Conservation (phyloP, 2,113 vertebrate genomes). For the mouse (Mus musculus) region DNA sequence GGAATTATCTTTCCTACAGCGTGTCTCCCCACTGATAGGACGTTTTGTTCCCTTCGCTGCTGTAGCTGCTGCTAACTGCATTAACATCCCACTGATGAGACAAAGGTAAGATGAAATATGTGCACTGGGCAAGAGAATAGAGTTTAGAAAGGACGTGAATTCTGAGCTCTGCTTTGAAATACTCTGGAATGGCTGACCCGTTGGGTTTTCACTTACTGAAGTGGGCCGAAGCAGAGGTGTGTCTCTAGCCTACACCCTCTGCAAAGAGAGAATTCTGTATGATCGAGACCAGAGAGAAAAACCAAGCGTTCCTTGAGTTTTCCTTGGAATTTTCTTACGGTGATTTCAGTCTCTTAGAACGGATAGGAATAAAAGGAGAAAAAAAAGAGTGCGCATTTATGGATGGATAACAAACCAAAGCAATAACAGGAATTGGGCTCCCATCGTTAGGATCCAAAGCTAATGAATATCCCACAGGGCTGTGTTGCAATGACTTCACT, state of each 20-base stretch:
- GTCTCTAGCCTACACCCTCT: neutral
- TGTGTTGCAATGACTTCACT: fast-evolving
- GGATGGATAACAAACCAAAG: neutral
- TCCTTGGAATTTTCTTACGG: neutral
- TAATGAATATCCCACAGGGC: neutral
- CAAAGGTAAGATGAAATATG: slow-evolving; percentile 90
- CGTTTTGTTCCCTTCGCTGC: slow-evolving; percentile 99
- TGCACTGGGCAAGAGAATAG: fast-evolving
- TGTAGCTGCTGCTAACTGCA: slow-evolving; percentile 99
- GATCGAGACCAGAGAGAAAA: neutral
- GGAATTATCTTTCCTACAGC: slow-evolving; percentile 84
- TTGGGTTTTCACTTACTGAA: neutral
- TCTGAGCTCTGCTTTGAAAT: neutral
- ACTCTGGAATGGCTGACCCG: fast-evolving
- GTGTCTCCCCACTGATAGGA: slow-evolving; percentile 94
- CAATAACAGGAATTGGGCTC: neutral
- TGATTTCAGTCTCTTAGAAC: slow-evolving; percentile 23
- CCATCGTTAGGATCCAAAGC: neutral
- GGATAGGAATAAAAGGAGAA: slow-evolving; percentile 49
- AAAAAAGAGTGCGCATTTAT: neutral
- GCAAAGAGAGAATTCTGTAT: neutral
- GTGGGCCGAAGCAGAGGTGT: no score
- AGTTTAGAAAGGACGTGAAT: neutral
- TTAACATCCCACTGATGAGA: slow-evolving; percentile 99
- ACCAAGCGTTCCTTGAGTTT: neutral